These are phyloP conservation scores for Diadophis punctatus DNA, from an alignment of 2,113 vertebrate species.

Conservation along the genomic window DNA sequence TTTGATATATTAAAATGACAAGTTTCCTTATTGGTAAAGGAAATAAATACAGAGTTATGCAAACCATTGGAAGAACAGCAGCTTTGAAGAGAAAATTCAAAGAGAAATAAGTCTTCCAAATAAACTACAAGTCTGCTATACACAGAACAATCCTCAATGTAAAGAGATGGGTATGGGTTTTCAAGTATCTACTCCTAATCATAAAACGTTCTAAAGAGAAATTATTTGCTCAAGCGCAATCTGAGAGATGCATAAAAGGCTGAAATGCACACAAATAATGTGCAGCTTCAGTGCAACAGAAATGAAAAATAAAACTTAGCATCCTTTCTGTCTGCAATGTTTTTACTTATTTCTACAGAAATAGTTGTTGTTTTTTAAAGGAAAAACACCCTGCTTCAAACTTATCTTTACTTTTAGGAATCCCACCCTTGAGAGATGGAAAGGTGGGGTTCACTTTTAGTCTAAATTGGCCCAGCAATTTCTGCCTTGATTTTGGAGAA, in stretches of 20 bases:
- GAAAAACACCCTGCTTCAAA: not conserved
- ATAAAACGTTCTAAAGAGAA: not conserved
- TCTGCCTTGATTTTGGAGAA: not conserved
- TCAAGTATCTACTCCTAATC: not conserved
- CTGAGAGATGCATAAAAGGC: not conserved
- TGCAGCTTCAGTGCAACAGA: not conserved
- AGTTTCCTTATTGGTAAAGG: not conserved
- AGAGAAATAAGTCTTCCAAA: not conserved
- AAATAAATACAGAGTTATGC: not conserved
- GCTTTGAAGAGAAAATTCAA: not conserved
- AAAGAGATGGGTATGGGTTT: not conserved
- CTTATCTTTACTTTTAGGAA: not conserved
- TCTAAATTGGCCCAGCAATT: not conserved
- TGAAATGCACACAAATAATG: not conserved
- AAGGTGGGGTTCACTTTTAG: not conserved
- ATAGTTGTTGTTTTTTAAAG: not conserved
- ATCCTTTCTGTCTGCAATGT: not conserved
- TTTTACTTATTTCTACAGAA: not conserved
- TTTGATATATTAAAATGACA: not conserved
- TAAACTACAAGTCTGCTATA: not conserved
- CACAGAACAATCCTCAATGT: not conserved
- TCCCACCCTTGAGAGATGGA: not conserved
- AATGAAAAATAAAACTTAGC: not conserved
- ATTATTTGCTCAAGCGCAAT: not conserved
- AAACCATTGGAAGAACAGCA: not conserved